These are phyloP conservation scores for Conus betulinus DNA, from an alignment of 1,140 invertebrate genomes.

Conservation along the genomic window DNA sequence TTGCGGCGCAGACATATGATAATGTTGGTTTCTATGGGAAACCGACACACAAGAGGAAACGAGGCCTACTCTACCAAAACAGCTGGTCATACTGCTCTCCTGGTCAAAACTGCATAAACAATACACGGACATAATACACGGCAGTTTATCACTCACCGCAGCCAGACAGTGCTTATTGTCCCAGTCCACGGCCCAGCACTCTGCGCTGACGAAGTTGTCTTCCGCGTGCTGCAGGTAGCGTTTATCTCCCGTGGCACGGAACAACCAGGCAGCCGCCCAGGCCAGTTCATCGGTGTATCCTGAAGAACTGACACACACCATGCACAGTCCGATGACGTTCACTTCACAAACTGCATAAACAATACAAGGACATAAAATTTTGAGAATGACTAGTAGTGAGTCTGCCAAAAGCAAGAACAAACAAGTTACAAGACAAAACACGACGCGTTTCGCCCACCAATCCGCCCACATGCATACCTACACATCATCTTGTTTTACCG, in stretches of 20 bases:
- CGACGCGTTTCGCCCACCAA: too few species aligned
- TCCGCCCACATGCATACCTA: neutral
- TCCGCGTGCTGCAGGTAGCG: slow-evolving; percentile 79
- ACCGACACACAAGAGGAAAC: too few species aligned
- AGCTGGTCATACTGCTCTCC: too few species aligned
- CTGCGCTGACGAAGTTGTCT: slow-evolving; percentile 60
- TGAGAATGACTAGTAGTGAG: neutral
- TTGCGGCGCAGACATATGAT: too few species aligned
- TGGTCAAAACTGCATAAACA: too few species aligned
- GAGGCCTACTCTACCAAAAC: too few species aligned
- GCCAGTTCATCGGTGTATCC: slow-evolving; percentile 81
- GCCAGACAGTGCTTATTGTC: slow-evolving; percentile 79
- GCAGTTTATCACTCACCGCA: slow-evolving; percentile 28
- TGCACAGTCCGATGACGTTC: neutral
- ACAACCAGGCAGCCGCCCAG: slow-evolving; percentile 82
- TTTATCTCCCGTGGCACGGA: slow-evolving; percentile 79
- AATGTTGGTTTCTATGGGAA: too few species aligned
- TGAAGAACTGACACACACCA: slow-evolving; percentile 33
- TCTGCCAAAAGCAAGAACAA: too few species aligned
- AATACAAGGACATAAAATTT: neutral
- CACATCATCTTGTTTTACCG: neutral
- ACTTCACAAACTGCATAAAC: neutral
- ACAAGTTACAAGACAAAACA: too few species aligned
- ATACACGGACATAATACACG: too few species aligned
- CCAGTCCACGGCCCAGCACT: slow-evolving; percentile 77